Evolutionary conservation across 2,113 vertebrate genomes (phyloP), one percentile per base, ranked within the genome.

Genomic region (Patagioenas fasciata): DNA sequence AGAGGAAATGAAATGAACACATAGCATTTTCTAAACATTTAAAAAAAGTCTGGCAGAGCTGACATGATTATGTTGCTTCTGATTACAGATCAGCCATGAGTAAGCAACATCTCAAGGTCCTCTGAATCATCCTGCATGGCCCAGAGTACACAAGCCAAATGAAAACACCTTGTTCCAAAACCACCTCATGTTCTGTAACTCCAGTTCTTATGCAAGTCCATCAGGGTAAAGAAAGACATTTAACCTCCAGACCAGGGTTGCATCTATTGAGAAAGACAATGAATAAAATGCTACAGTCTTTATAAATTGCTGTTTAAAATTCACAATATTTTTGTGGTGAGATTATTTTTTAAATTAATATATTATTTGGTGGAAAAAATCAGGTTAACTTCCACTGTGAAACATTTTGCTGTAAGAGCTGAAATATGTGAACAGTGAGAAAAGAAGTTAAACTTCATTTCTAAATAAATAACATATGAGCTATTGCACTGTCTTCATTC

Each of bases 31-130:
- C 54, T 84, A 44, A 86, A 69, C 12, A 56, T 32, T 67, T 60
- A 0, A 18, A 75, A 26, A 26, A 88, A 34, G 7, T 50, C 31
- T 51, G 26, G 2, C 66, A 67, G 3, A 3, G 1, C 29, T 61
- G 75, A 61, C 26, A 57, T 1, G 7, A 44, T 65, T 32, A 14
- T 48, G 14, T 24, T 61, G 40, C 56, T 65, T 28, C 70, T 70
- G 73, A 66, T 87, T 78, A 56, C 31, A 84, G 73, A 61, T 21
- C 51, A 88, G n/a, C 21, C 31, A 32, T 71, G 54, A 89, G 48
- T 86, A 79, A 85, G 56, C 26, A 85, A 62, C 47, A 47, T 58
- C 56, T 50, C 56, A 78, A 28, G 51, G 78, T 78, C 64, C 50
- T 20, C 1, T 65, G 64, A 86, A 77, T 80, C 50, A 84, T 61